Evolutionary conservation across 2,797 vertebrate species (phyloP), one percentile per base, ranked within the genome.

Genomic region (Clarias platycephalus): DNA sequence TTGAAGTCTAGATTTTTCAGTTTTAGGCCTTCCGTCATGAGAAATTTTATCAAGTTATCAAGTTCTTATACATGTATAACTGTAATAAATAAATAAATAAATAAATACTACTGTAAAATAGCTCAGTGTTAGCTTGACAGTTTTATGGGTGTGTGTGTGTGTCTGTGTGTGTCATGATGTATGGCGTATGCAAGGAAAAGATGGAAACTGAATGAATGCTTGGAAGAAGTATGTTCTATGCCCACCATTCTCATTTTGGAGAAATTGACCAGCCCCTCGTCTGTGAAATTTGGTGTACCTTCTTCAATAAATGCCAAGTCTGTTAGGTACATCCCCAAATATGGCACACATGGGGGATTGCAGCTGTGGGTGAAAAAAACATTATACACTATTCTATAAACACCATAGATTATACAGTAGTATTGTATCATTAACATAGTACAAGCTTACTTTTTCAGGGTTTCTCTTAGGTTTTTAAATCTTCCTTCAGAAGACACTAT

Each of bases 191-290:
- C 15, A 68, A 22, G 22, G 53, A 37, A 3, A 71, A 84, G 58
- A 82, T 6, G 3, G 37, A 37, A 70, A 28, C 7, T 24, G 28
- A 68, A 71, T 15, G 40, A 15, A 44, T 58, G 13, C 31, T 71
- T 49, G n/a, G 67, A 28, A 6, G n/a, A 72, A 75, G 10, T 0
- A 62, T 31, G 22, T 26, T 62, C 53, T 53, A 66, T 91, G 49
- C 93, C 91, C 94, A 99, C 98, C 98, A 99, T 99, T 92, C 98
- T 96, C 98, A 99, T 99, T 94, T 99, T 99, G 92, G 98, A 99
- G 93, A 99, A 99, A 93, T 99, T 99, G 40, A 99, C 98, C 80
- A 99, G 97, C 57, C 98, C 97, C 88, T 98, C 97, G 89, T 98
- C 96, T 0, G 98, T 99, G 89, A 99, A 98, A 92, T 99, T 98